A percentile compares a stretch with the other conserved stretches of the same genome.
Evolutionary conservation across 2,797 vertebrate species (phyloP).

Genomic region (Nyctalus aviator): DNA sequence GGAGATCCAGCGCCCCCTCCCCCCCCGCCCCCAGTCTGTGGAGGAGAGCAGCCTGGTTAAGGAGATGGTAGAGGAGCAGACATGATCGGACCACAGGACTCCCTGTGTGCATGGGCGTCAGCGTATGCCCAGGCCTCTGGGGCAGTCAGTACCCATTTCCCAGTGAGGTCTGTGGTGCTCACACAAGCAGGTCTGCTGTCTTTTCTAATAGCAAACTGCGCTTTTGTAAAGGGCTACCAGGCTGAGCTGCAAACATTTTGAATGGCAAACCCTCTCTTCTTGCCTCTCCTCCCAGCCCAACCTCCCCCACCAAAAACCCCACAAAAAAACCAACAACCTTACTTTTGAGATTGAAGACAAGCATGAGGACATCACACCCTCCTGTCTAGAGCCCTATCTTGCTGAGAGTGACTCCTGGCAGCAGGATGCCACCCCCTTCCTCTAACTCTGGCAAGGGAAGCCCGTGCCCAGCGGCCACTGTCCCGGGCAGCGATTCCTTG

Average conservation of each 20-base stretch:
- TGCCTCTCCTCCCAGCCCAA: accelerated
- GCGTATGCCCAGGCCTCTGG: background rate
- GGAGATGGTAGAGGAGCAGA: background rate
- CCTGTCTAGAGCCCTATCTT: background rate
- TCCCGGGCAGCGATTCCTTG: conserved; percentile 75
- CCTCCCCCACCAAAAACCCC: background rate
- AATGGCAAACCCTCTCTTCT: background rate
- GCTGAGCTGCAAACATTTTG: background rate
- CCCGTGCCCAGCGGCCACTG: conserved; percentile 80
- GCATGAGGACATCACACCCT: background rate
- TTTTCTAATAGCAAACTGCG: background rate
- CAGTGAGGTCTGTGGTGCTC: background rate
- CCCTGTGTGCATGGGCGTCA: accelerated
- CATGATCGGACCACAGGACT: background rate
- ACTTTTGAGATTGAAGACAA: conserved; percentile 12
- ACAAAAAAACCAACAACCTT: background rate
- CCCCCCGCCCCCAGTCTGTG: background rate
- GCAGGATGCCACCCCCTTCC: conserved; percentile 62
- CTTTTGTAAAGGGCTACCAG: background rate
- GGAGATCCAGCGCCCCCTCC: too few relatives aligned
- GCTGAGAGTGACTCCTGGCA: background rate
- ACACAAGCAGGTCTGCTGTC: background rate
- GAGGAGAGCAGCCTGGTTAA: background rate
- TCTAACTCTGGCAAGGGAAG: conserved; percentile 61
- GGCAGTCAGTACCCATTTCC: background rate